Base-by-base conservation (phyloP, 2,113 vertebrate species). In the Mesocricetus auratus region DNA sequence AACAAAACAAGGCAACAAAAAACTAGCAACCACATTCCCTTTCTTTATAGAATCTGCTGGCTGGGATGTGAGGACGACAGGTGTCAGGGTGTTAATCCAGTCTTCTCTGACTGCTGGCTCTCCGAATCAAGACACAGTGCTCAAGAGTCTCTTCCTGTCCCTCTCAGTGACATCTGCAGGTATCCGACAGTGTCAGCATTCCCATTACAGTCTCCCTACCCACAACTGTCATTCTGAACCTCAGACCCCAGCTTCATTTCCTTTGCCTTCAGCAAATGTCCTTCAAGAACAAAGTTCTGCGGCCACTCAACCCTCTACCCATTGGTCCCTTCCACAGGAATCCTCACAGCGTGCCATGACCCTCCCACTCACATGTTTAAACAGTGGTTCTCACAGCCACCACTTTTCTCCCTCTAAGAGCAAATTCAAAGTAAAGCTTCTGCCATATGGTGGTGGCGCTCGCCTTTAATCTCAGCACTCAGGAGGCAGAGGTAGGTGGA, bases 231-330 rank as follows among this genome's bases (percentile, higher is more conserved):
- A 58, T 11, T 71, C 69, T 45, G 56, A 81, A 89, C n/a, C 39
- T 53, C n/a, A 69, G 69, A 15, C 21, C 47, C 45, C 50, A 74
- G 45, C 56, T 90, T 79, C 56, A 79, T 26, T 81, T 69, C 68
- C 60, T 56, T 93, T 86, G 12, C 88, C 82, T 87, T 95, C 45
- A 89, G 39, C 66, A 45, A 66, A 90, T 66, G 86, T 19, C 58
- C 69, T 90, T 94, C 71, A 31, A 78, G 82, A 60, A 68, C 56
- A 47, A 16, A 75, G 33, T 85, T 81, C 50, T 69, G n/a, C 26
- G 64, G 7, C 56, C 39, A 45, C 17, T 22, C 29, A 50, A 5
- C n/a, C 60, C 47, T 39, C 47, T 77, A n/a, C 15, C 36, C 29
- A 69, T 26, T 26, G 56, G 33, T 33, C 22, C n/a, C 24, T 86